Percentiles rank a stretch among this genome's conserved stretches.
These are phyloP conservation scores for Ornithoptera priamus DNA, from an alignment of 2,888 invertebrate genomes.

Conservation along the genomic window DNA sequence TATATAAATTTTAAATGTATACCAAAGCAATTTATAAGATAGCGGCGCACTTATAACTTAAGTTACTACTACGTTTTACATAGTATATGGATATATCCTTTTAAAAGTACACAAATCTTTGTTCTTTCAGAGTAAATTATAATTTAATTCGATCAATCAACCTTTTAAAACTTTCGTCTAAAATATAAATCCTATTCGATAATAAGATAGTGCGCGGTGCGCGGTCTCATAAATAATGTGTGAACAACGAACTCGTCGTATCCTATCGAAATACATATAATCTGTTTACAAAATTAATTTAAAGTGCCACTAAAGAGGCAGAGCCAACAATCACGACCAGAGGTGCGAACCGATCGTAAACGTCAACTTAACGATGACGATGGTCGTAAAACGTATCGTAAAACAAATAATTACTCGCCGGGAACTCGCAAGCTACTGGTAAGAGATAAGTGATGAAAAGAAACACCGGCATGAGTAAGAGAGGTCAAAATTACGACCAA, in stretches of 20 bases:
- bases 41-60: no score
- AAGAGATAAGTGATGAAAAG: slow-evolving; percentile 15
- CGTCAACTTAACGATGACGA: slow-evolving; percentile 71
- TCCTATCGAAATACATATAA: slow-evolving; percentile 37
- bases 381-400: slow-evolving; percentile 73
- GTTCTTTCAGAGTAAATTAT: no score
- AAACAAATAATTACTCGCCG: slow-evolving; percentile 73
- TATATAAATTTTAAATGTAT: no score
- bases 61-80: no score
- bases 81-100: no score
- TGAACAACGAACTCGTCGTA: slow-evolving; percentile 31
- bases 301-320: slow-evolving; percentile 51
- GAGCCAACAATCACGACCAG: slow-evolving; percentile 58
- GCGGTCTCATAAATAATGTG: slow-evolving; percentile 6
- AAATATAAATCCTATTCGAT: background rate
- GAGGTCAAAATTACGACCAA: slow-evolving; percentile 6
- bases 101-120: no score
- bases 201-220: background rate
- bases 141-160: no score
- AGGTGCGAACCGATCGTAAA: slow-evolving; percentile 75
- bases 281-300: slow-evolving; percentile 65
- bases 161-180: background rate
- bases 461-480: background rate
- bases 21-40: no score
- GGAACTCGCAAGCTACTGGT: slow-evolving; percentile 44